Conservation (phyloP, 2,797 vertebrate genomes). For the Poecilia picta region DNA sequence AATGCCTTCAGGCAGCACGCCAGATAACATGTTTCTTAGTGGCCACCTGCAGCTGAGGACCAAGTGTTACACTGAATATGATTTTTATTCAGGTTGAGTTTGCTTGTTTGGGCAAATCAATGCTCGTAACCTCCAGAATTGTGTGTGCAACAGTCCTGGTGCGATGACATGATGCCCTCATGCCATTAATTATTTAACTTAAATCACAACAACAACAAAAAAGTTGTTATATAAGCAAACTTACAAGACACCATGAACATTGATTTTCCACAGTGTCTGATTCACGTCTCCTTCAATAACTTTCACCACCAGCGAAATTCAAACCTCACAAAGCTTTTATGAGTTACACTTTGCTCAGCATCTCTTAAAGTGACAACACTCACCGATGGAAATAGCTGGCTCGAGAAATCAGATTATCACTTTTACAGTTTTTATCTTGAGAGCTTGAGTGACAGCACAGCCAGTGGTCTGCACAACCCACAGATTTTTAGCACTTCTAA, state of each 20-base stretch:
- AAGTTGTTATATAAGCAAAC: background rate
- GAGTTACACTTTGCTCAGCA: background rate
- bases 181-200: constrained; percentile 1
- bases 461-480: background rate
- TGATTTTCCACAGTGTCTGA: background rate
- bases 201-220: background rate
- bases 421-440: background rate
- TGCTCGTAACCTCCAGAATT: background rate
- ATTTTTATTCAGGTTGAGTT: background rate
- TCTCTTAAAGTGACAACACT: background rate
- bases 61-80: background rate
- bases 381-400: background rate
- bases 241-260: background rate
- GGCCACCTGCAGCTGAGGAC: background rate
- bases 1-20: constrained; percentile 46
- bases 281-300: constrained; percentile 25
- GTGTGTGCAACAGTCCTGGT: background rate
- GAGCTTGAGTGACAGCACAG: background rate
- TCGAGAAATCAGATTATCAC: background rate
- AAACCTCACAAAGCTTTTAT: background rate
- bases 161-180: background rate
- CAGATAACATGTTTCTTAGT: constrained; percentile 2
- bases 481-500: background rate
- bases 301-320: constrained; percentile 34
- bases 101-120: background rate